Conservation (phyloP, 2,797 vertebrate species). For the Euphonia xanthogaster region DNA sequence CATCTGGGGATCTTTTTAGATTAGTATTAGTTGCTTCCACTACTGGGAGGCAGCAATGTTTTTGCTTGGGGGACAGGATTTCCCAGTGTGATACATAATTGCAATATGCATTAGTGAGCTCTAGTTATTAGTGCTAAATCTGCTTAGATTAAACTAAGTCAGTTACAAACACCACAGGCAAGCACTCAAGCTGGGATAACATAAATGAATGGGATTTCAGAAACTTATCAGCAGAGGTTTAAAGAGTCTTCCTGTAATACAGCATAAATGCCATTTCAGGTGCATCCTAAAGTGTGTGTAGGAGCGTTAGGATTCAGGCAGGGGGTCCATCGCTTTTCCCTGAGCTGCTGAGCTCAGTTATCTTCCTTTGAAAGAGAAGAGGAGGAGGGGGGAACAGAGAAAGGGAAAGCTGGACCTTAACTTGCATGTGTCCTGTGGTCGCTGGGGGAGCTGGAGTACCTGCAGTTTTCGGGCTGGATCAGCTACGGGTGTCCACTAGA, state of each 20-base stretch:
- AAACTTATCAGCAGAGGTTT: background rate
- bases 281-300: background rate
- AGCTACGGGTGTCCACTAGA: background rate
- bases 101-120: constrained; percentile 39
- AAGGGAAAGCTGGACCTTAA: background rate
- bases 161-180: constrained; percentile 14
- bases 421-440: background rate
- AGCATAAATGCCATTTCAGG: background rate
- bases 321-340: background rate
- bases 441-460: background rate
- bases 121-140: constrained; percentile 50
- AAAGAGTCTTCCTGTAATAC: background rate
- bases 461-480: background rate
- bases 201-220: constrained; percentile 17
- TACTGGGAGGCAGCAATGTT: background rate
- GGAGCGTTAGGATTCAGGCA: background rate
- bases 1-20: background rate
- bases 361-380: background rate
- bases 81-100: background rate
- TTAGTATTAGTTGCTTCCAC: background rate
- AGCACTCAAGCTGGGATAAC: constrained; percentile 7
- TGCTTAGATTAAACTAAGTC: constrained; percentile 29
- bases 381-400: no score
- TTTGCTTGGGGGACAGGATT: background rate
- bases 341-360: background rate